These are phyloP conservation scores for Charadrius vociferus DNA, from an alignment of 2,113 vertebrate genomes.

Conservation along the genomic window DNA sequence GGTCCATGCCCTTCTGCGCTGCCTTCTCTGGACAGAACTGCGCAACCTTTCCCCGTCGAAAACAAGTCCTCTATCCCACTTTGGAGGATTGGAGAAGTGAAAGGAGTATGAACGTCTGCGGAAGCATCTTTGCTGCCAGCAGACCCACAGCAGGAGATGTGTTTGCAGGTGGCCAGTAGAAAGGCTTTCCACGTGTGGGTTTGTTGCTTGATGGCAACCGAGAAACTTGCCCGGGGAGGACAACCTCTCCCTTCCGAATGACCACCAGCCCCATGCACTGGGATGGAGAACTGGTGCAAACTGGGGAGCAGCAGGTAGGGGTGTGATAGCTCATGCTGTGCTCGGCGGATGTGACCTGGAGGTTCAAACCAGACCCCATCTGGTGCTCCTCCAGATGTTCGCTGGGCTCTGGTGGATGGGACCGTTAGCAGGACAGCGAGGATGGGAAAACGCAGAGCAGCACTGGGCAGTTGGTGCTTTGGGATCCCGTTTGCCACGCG, in stretches of 20 bases:
- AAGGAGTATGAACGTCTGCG: rapidly evolving
- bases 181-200: rapidly evolving
- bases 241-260: not conserved
- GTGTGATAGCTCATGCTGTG: rapidly evolving
- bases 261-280: not conserved
- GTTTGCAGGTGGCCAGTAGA: not conserved
- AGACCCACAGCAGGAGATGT: not conserved
- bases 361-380: not conserved
- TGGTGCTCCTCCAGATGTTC: not conserved
- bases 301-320: not conserved
- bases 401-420: not conserved
- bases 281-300: not conserved
- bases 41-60: not conserved
- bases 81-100: rapidly evolving
- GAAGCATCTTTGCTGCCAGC: not conserved
- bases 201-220: not conserved
- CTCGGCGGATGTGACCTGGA: rapidly evolving
- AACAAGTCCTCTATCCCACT: rapidly evolving
- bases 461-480: no score
- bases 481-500: rapidly evolving
- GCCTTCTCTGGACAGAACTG: not conserved
- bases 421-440: not conserved
- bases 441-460: not conserved
- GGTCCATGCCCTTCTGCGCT: not conserved
- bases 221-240: no score